Conservation (phyloP, 1,140 invertebrate species). For the Drosophila pseudoobscura region DNA sequence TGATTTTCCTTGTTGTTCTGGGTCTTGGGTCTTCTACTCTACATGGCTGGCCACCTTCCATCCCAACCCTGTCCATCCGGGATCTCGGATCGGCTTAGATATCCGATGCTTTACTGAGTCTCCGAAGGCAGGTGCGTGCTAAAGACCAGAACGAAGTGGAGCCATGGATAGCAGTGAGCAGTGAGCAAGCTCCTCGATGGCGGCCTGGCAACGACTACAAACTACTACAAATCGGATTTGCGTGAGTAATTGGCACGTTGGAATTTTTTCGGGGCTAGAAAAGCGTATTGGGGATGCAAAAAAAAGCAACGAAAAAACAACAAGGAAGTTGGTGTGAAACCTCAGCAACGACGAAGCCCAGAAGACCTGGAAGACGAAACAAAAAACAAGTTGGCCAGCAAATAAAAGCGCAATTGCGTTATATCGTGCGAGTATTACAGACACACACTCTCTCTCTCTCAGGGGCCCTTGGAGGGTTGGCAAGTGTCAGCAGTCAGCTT, state of each 20-base stretch:
- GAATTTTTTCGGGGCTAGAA: conserved; percentile 44
- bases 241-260: conserved; percentile 79
- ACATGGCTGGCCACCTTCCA: conserved; percentile 8
- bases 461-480: conserved; percentile 18
- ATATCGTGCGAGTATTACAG: conserved; percentile 15
- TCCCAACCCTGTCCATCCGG: not conserved
- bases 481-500: conserved; percentile 63
- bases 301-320: conserved; percentile 33
- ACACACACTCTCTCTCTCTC: conserved; percentile 24
- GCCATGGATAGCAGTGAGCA: conserved; percentile 46
- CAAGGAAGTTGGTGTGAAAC: conserved; percentile 62
- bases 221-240: conserved; percentile 80
- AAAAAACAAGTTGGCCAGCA: conserved; percentile 32
- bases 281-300: conserved; percentile 44
- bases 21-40: conserved; percentile 12
- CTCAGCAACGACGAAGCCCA: conserved; percentile 59
- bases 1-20: conserved; percentile 57
- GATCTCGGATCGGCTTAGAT: conserved; percentile 31
- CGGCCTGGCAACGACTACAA: conserved; percentile 17
- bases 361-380: conserved; percentile 11
- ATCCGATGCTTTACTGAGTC: conserved; percentile 27
- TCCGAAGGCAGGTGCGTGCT: conserved; percentile 35
- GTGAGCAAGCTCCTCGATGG: conserved; percentile 4
- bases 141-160: conserved; percentile 37
- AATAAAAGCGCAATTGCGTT: conserved; percentile 56